Evolutionary conservation across 2,113 vertebrate genomes (phyloP), one percentile per base, ranked within the genome.

Genomic region (Pogonocichla stellata): DNA sequence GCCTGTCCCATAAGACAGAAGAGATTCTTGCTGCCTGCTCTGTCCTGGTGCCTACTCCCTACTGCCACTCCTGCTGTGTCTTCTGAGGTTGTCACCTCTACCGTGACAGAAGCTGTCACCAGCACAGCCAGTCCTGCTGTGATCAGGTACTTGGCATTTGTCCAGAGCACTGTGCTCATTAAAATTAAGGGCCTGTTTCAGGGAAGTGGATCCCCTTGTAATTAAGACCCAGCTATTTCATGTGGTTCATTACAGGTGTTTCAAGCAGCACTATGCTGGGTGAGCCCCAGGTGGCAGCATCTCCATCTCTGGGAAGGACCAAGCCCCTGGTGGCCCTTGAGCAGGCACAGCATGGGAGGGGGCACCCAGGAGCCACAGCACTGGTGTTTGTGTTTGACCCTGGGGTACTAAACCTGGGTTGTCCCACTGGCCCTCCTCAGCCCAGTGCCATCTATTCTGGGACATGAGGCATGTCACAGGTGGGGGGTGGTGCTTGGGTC

Each of bases 171-270:
- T 53, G 45, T 2, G 5, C 86, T 96, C 9, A 2, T 95, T 95
- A 93, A 90, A 92, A 86, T 77, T 88, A 92, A 92, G 89, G 89
- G 72, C 72, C 64, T 83, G 15, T 72, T 93, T 93, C 80, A 40
- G 54, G 56, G 3, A 34, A 43, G 88, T 65, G 50, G 71, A 61
- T 90, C 71, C 42, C 50, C 28, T 80, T 96, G 86, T 96, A 92
- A 96, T 96, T 91, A 88, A 34, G 47, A 12, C 33, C 50, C 42
- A 54, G 56, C 72, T 77, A 33, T 65, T 95, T 91, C 42, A 47
- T 66, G 89, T 73, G 23, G 64, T 33, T 96, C 83, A 80, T 96
- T 96, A 91, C n/a, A 80, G 75, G 45, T 5, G 1, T 69, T 50
- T 93, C 75, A 86, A 86, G 54, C 86, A 88, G 86, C 0, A 19